These are phyloP conservation scores for Spilogale gracilis DNA, from an alignment of 2,113 vertebrate species.

Conservation along the genomic window DNA sequence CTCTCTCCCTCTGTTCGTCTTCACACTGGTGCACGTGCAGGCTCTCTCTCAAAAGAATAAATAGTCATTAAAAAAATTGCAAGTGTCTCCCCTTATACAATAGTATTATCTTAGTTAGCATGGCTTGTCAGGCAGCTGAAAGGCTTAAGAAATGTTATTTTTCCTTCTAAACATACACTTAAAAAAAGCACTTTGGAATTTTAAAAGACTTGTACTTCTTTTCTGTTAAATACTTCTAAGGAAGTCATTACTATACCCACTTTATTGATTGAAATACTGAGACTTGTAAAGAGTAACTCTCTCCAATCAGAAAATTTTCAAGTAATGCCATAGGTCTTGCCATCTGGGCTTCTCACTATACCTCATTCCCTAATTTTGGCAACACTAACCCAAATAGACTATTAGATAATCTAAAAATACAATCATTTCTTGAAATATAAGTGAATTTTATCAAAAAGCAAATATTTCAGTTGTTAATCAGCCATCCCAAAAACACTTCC, in stretches of 20 bases:
- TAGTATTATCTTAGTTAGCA: neutral
- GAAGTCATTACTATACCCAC: neutral
- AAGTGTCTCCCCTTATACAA: neutral
- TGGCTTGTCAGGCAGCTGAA: neutral
- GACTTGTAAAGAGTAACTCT: neutral
- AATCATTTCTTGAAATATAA: conserved; percentile 15
- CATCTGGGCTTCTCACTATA: neutral
- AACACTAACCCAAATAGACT: neutral
- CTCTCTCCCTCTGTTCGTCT: neutral
- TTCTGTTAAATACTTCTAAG: neutral
- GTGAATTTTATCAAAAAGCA: neutral
- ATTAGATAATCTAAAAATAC: neutral
- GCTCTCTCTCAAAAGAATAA: neutral
- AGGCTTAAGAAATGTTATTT: neutral
- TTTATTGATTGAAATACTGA: neutral
- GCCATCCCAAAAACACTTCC: neutral
- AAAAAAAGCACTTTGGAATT: neutral
- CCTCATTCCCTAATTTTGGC: neutral
- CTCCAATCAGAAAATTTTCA: neutral
- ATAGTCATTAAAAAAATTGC: neutral
- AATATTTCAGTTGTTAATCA: neutral
- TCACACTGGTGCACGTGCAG: neutral
- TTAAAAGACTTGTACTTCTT: neutral
- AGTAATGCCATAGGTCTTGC: neutral
- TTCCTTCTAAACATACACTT: neutral